A percentile compares a stretch with the other conserved stretches of the same genome.
Conservation (phyloP, 2,113 vertebrate genomes). For the Motacilla tschutschensis region DNA sequence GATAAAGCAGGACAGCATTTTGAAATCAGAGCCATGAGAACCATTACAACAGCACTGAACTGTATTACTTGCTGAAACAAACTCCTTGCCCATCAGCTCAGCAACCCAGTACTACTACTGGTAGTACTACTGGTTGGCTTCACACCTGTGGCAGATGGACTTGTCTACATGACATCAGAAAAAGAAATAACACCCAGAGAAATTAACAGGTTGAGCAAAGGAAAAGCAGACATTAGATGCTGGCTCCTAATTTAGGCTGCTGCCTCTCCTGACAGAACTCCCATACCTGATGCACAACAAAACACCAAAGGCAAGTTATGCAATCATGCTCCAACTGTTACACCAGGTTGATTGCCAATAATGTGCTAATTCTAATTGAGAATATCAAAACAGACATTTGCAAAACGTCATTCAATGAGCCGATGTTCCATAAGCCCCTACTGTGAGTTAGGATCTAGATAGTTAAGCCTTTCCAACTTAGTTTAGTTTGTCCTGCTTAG, state of each 20-base stretch:
- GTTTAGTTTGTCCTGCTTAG: neutral
- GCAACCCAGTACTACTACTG: neutral
- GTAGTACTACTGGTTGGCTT: neutral
- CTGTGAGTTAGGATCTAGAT: neutral
- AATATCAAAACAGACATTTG: conserved; percentile 36
- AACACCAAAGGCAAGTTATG: neutral
- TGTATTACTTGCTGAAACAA: neutral
- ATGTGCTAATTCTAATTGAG: conserved; percentile 13
- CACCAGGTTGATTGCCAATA: neutral
- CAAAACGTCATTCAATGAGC: neutral
- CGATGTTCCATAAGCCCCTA: neutral
- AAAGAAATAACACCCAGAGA: neutral
- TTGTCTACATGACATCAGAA: neutral
- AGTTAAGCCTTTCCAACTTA: neutral
- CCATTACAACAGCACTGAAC: neutral
- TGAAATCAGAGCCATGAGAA: neutral
- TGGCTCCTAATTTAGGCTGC: neutral
- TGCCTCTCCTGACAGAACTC: neutral
- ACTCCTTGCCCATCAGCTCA: neutral
- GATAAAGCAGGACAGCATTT: neutral
- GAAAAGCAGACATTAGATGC: neutral
- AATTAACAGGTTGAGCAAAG: neutral
- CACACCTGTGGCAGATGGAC: neutral
- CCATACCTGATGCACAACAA: neutral
- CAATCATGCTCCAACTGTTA: neutral